Base-by-base conservation (phyloP, 2,797 vertebrate genomes). In the Sandelia bainsii region DNA sequence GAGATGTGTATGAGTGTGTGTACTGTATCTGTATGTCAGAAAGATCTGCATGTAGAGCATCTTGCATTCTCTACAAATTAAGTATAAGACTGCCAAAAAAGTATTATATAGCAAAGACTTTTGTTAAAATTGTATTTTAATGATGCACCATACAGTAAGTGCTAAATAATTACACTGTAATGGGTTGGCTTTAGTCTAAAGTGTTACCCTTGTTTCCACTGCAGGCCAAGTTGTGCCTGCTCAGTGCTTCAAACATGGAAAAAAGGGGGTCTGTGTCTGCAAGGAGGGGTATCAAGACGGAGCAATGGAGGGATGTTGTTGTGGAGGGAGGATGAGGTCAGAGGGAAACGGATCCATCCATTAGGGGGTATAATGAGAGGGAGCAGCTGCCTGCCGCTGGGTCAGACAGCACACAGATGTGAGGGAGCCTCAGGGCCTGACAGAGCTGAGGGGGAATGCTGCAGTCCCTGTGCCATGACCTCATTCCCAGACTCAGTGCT, bases 261-360 rank as follows among this genome's bases (percentile, higher is more conserved):
- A 72, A 69, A 57, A 39, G 12, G 39, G 51, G 62, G 27, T 64
- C 63, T 62, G 69, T 62, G 69, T n/a, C 45, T 65, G 60, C 54
- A 63, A 37, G 53, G 57, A 80, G 72, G 75, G 61, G 74, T 69
- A 64, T 81, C 69, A 40, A 75, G 53, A 69, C 8, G 46, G 65
- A 82, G 80, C 59, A 37, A 70, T 59, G 74, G 75, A 83, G 80
- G 81, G 82, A 91, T 83, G 85, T 90, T 89, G 87, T 74, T 85
- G 80, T 85, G 85, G 54, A 89, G 82, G 75, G 77, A 77, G 77
- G 86, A 94, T 94, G 93, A 94, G 92, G 93, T 94, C 93, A 95
- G 85, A 92, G 87, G 77, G 89, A 94, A 94, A 92, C 69, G 56
- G 89, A 94, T 90, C 92, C 90, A 88, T 91, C 91, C 91, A 93